These are phyloP conservation scores for Centropus unirufus DNA, from an alignment of 2,113 vertebrate species.

Conservation along the genomic window DNA sequence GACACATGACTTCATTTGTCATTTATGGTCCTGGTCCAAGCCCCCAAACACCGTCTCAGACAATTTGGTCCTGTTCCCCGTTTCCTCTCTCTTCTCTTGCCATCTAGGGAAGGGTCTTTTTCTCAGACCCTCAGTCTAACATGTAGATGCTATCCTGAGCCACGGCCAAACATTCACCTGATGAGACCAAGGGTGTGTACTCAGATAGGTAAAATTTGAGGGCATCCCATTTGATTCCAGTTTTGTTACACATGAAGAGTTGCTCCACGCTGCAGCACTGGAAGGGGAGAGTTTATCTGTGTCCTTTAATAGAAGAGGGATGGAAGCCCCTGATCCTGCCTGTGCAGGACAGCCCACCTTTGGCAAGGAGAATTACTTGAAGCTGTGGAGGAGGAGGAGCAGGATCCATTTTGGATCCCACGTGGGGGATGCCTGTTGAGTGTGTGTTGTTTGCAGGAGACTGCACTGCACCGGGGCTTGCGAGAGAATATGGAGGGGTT, in stretches of 20 bases:
- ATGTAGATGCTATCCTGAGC: background rate
- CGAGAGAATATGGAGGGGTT: slow-evolving; percentile 11
- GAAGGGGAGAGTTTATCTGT: background rate
- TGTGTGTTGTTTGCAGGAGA: background rate
- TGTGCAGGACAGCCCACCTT: background rate
- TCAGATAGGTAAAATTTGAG: background rate
- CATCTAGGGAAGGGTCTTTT: background rate
- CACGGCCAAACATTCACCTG: background rate
- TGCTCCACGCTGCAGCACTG: background rate
- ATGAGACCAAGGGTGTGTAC: background rate
- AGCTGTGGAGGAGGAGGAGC: background rate
- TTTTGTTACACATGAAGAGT: background rate
- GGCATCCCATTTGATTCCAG: background rate
- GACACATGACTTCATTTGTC: fast-evolving
- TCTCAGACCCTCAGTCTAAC: background rate
- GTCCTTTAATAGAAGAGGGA: background rate
- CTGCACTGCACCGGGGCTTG: background rate
- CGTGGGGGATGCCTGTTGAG: background rate
- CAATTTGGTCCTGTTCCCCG: background rate
- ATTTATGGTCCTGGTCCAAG: background rate
- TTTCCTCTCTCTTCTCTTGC: background rate
- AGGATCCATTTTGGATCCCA: slow-evolving; percentile 15
- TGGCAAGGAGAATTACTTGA: background rate
- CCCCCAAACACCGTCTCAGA: background rate
- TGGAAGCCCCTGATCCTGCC: background rate